A percentile compares a stretch with the other conserved stretches of the same genome.
phyloP scores from a whole-genome alignment of 2,797 vertebrate species.

The Silurus aristotelis region DNA sequence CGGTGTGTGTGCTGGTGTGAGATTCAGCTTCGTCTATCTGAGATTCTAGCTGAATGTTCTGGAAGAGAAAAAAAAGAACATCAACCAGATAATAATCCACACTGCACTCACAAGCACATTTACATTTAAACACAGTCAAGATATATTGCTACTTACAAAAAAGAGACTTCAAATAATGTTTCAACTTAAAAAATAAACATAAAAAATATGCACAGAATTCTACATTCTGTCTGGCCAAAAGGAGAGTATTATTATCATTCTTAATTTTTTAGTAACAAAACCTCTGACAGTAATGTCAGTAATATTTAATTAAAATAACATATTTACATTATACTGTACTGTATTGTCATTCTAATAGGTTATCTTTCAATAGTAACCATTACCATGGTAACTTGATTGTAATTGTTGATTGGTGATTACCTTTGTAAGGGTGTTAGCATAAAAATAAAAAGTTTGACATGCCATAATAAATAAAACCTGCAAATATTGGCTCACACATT shows the following conservation, averaged over 20 bases:
- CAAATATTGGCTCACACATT: not conserved
- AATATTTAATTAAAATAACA: not conserved
- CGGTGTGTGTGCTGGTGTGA: conserved; percentile 60
- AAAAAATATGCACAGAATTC: too few relatives aligned
- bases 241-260: not conserved
- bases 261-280: not conserved
- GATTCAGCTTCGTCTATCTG: conserved; percentile 64
- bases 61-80: conserved; percentile 29
- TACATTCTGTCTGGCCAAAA: not conserved
- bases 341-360: not conserved
- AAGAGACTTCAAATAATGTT: too few relatives aligned
- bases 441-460: not conserved
- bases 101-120: not conserved
- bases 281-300: not conserved
- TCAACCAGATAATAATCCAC: not conserved
- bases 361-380: not conserved
- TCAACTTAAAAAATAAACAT: too few relatives aligned
- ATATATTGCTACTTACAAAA: too few relatives aligned
- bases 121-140: too few relatives aligned
- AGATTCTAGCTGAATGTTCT: conserved; percentile 67
- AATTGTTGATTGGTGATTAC: too few relatives aligned
- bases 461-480: not conserved
- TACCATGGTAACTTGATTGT: not conserved
- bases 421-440: not conserved
- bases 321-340: not conserved